These are phyloP conservation scores for Prinia subflava DNA, from an alignment of 2,113 vertebrate genomes.

Conservation along the genomic window DNA sequence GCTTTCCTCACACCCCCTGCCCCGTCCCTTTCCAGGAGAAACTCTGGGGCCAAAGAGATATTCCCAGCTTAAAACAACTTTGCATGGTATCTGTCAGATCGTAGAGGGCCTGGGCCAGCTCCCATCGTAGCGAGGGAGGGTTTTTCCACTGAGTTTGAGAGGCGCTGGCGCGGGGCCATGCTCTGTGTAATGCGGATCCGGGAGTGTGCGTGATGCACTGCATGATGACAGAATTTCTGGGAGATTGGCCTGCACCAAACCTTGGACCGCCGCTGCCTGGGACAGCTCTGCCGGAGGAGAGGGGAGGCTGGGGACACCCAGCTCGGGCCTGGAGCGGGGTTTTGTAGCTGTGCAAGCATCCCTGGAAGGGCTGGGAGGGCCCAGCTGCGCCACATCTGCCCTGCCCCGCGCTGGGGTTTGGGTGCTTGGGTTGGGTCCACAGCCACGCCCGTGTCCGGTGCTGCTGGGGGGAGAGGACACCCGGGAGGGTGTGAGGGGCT, in stretches of 20 bases:
- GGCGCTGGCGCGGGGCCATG: background rate
- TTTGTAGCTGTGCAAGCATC: background rate
- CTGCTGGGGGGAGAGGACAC: background rate
- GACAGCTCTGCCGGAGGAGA: background rate
- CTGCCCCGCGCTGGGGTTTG: rapidly evolving
- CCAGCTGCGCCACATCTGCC: background rate
- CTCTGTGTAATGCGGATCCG: constrained; percentile 55
- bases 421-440: background rate
- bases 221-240: constrained; percentile 65
- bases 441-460: rapidly evolving
- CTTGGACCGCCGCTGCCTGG: background rate
- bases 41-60: background rate
- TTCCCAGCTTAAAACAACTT: constrained; percentile 4
- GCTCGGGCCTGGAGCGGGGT: background rate
- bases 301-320: background rate
- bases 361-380: background rate
- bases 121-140: constrained; percentile 9
- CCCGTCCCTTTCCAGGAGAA: background rate
- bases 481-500: background rate
- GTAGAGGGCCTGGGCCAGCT: background rate
- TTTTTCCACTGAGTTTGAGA: constrained; percentile 53
- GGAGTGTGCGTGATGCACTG: constrained; percentile 56
- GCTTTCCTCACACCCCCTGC: background rate
- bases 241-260: constrained; percentile 54
- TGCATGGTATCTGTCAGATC: background rate